phyloP scores from a whole-genome alignment of 1,140 invertebrate species.

The Heterodera schachtii region DNA sequence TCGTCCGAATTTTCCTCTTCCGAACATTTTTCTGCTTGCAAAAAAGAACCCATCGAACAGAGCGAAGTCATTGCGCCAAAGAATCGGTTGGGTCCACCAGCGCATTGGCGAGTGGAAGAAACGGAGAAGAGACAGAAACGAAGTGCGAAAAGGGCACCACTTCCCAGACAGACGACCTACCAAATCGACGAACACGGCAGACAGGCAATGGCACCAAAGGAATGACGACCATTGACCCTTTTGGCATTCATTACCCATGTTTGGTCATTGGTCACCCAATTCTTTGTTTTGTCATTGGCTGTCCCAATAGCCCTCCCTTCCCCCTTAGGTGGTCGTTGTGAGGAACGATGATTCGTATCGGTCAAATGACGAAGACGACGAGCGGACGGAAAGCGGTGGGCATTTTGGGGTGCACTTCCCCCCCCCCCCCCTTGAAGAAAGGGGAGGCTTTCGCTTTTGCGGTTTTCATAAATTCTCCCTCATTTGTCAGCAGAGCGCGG shows the following conservation, averaged over 20 bases:
- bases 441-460: too few relatives aligned
- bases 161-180: background rate
- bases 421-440: too few relatives aligned
- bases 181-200: background rate
- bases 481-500: background rate
- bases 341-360: background rate
- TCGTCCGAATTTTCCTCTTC: too few relatives aligned
- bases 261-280: too few relatives aligned
- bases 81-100: slow-evolving; percentile 1
- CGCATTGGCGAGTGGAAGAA: slow-evolving; percentile 22
- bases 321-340: background rate
- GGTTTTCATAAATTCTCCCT: too few relatives aligned
- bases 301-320: background rate
- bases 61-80: background rate
- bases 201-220: background rate
- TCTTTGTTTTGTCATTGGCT: too few relatives aligned
- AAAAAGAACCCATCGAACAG: background rate
- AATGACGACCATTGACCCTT: too few relatives aligned
- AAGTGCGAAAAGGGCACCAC: background rate
- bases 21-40: background rate
- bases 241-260: too few relatives aligned
- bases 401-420: background rate
- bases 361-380: background rate
- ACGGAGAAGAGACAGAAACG: background rate
- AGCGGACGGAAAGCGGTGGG: slow-evolving; percentile 4